phyloP scores from a whole-genome alignment of 2,797 vertebrate genomes.

The Myripristis murdjan region DNA sequence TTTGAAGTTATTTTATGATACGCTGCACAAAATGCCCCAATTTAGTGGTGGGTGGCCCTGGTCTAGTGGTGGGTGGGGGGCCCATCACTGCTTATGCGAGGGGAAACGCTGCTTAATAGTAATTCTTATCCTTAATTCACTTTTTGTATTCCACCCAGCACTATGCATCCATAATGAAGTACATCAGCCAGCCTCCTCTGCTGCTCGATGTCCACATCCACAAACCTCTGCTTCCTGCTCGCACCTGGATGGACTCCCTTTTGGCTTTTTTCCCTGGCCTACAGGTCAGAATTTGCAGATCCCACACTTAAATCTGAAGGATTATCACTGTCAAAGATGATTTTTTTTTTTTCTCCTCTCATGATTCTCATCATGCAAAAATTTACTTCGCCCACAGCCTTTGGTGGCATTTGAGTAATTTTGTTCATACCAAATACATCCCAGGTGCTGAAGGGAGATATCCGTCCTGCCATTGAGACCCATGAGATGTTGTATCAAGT shows the following conservation, averaged over 20 bases:
- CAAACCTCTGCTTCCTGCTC: constrained; percentile 96
- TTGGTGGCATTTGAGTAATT: not conserved
- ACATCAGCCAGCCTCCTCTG: constrained; percentile 98
- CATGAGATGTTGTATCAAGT: constrained; percentile 99
- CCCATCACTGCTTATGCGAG: too few species aligned
- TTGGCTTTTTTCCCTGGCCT: constrained; percentile 98
- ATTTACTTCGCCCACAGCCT: not conserved
- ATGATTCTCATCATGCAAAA: not conserved
- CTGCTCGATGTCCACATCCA: constrained; percentile 98
- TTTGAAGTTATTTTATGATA: too few species aligned
- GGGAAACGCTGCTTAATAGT: too few species aligned
- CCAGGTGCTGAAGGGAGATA: constrained; percentile 97
- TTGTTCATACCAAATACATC: not conserved
- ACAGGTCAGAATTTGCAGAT: constrained; percentile 86
- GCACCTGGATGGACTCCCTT: constrained; percentile 99
- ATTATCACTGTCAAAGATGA: not conserved
- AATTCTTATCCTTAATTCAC: not conserved
- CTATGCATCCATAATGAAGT: constrained; percentile 99
- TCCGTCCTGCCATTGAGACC: constrained; percentile 98
- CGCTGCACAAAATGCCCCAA: too few species aligned
- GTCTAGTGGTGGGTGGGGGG: too few species aligned
- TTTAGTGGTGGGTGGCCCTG: too few species aligned
- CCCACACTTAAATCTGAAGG: not conserved
- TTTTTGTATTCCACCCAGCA: constrained; percentile 84
- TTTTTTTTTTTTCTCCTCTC: not conserved